phyloP scores from a whole-genome alignment of 2,797 vertebrate species.

The Leptatherina wallacei region DNA sequence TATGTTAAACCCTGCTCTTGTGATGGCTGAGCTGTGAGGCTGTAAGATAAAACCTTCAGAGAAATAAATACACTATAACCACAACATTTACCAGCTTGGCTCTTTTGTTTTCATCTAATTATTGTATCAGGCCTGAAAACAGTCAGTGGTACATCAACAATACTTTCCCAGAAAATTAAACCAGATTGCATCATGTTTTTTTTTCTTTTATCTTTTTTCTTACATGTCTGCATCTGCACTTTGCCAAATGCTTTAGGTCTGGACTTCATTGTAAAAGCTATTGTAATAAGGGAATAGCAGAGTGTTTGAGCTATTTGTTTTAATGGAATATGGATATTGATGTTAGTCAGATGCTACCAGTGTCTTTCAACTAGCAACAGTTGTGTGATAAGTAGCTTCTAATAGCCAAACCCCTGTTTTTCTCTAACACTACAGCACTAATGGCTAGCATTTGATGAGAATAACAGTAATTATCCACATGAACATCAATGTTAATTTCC shows the following conservation, averaged over 20 bases:
- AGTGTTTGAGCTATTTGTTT: conserved; percentile 61
- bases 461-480: conserved; percentile 84
- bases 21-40: conserved; percentile 41
- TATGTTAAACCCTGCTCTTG: conserved; percentile 55
- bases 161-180: conserved; percentile 59
- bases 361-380: conserved; percentile 70
- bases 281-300: conserved; percentile 53
- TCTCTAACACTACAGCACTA: conserved; percentile 66
- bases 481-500: conserved; percentile 75
- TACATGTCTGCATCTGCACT: conserved; percentile 40
- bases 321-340: conserved; percentile 61
- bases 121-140: conserved; percentile 37
- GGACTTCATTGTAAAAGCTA: conserved; percentile 70
- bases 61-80: conserved; percentile 43
- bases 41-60: conserved; percentile 49
- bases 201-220: conserved; percentile 2
- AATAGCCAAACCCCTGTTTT: conserved; percentile 68
- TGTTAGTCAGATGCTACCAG: conserved; percentile 62
- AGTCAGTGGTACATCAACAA: conserved; percentile 39
- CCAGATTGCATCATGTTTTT: conserved; percentile 50
- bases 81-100: conserved; percentile 30
- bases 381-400: conserved; percentile 68
- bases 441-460: conserved; percentile 72
- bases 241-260: conserved; percentile 65
- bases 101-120: conserved; percentile 60